Evolutionary conservation across 2,888 invertebrate genomes (phyloP), one percentile per base, ranked within the genome.

Genomic region (Drosophila aldrichi): DNA sequence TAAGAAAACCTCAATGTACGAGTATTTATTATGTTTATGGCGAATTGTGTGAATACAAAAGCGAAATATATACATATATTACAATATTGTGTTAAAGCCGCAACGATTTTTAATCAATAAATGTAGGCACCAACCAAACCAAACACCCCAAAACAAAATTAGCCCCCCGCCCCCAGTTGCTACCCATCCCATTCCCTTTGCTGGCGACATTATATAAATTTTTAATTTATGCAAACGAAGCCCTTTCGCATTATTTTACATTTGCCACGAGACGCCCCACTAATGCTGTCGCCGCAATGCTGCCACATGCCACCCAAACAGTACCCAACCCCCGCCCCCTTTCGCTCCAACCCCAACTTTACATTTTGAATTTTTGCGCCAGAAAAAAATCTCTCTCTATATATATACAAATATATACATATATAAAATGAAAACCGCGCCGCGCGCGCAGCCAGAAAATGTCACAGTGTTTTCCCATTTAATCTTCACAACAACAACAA

Each of bases 171-270:
- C n/a, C 7, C 7, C 8, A 25, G 12, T 8, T 25, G 54, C 54
- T 32, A 18, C 54, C 54, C 51, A 36, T 36, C 54, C 54, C 51
- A 36, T 36, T 2, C 54, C 40, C 40, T 25, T 40, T 18, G 12
- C 38, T 12, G 70, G 82, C 87, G 68, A 75, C 87, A 80, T 87
- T 88, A 87, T 79, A 87, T 89, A 89, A 80, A 89, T 86, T 87
- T 86, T 85, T 89, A 89, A 88, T 89, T 87, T 89, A 89, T 89
- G 89, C 88, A 89, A 88, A 88, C 88, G 83, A 88, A 88, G 88
- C 87, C 87, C 82, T 89, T 89, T 88, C 88, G 89, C 87, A 88
- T 88, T 89, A 88, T 87, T 87, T 89, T 87, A 82, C 87, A 88
- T 88, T 85, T 88, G 78, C 88, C 83, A 71, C 88, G 74, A 80